Evolutionary conservation across 1,140 invertebrate genomes (phyloP), one percentile per base, ranked within the genome.

Genomic region (Apocrypta bakeri): DNA sequence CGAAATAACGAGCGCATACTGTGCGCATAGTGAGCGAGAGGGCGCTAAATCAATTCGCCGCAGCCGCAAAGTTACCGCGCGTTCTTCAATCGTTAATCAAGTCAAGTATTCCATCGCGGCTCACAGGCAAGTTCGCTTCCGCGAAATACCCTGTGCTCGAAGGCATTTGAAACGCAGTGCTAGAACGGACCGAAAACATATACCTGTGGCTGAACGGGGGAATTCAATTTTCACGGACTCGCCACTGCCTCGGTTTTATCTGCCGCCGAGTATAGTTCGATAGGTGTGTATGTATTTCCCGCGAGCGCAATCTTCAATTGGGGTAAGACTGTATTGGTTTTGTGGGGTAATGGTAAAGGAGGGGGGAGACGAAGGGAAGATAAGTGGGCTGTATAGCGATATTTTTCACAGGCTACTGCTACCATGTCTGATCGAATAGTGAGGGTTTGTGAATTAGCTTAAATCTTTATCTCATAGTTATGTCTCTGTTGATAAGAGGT

Each of bases 141-240:
- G 56, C 56, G 17, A 78, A 78, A 17, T 40, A 42, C 21, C 14
- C 25, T 12, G 73, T 29, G 29, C 31, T 8, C n/a, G 56, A 11
- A 76, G 7, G 29, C 24, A 79, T 79, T 40, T 40, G 66, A 79
- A 69, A 56, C 27, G n/a, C 4, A 37, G 63, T 24, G 21, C 1
- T 21, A 6, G 1, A 17, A n/a, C 2, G 64, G 6, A 21, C 31
- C 75, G 9, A 66, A 77, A 48, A 48, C 76, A 48, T 68, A 71
- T 33, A 80, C 48, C 42, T 80, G 29, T 42, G 56, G 68, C 33
- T 72, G 48, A 80, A 29, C 66, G 12, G 33, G 92, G 93, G 83
- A 94, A 94, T 87, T 90, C 88, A 27, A 89, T 94, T 83, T 85
- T 74, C 81, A 77, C 68, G 66, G 77, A 73, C 68, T 63, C 69